Base-by-base conservation (phyloP, 2,113 vertebrate species). In the Lethenteron reissneri region DNA sequence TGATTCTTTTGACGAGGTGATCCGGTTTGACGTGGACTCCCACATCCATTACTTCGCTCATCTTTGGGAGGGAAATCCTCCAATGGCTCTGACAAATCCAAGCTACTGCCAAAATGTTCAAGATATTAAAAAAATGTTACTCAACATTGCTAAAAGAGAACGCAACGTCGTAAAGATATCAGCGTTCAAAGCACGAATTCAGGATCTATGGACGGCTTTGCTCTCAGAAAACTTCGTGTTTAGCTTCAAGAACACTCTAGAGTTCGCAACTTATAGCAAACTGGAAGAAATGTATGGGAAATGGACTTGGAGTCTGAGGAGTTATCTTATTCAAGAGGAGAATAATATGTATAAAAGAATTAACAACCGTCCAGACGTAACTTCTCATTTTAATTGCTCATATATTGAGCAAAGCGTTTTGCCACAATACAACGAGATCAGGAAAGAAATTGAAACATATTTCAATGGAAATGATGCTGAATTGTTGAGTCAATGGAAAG, bases 1-100 rank as follows among this genome's bases (percentile, higher is more conserved):
- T 56, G 57, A 5, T 69, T 58, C 71, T 17, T 58, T 7, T 0
- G 71, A 58, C 0, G 78, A 82, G 0, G 71, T 82, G 73, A 81
- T 81, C 58, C 58, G 69, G 59, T 82, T 82, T 70, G 76, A 83
- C 4, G 72, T 76, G 12, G 78, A 78, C 6, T 76, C 72, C 10
- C 80, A 83, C 59, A 75, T 81, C n/a, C 73, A 79, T 21, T 82
- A 81, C 76, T 81, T 82, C 70, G 73, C 78, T 57, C 78, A 76
- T 19, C 74, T 81, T 62, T 80, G 81, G 78, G 79, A 79, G 74
- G 81, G 81, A n/a, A 73, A 79, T 57, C 79, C 81, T 10, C 79
- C 79, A 0, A 80, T 81, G 80, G 80, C 81, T 13, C 80, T 80
- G 3, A 79, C 80, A 2, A 84, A 82, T 72, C 81, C 78, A 12